Evolutionary conservation across 30 jellyfish, hydroid and myxozoan species (phyloP).

Genomic region (Turritopsis rubra): DNA sequence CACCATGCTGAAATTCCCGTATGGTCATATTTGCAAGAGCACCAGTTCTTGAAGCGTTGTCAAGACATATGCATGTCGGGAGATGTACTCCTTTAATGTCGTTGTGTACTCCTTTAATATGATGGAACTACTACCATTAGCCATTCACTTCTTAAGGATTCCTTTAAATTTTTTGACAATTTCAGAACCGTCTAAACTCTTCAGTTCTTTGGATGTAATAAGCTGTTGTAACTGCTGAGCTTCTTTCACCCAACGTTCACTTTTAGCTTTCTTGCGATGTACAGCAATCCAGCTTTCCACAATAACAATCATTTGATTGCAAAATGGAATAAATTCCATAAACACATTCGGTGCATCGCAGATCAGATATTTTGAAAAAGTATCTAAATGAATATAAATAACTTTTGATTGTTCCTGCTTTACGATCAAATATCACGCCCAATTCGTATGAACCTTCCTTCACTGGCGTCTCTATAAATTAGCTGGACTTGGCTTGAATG

Average conservation of each 20-base stretch:
- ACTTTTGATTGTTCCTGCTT: conserved; percentile 32
- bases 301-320: not conserved
- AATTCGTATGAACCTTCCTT: not conserved
- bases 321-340: not conserved
- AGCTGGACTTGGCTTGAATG: conserved; percentile 1
- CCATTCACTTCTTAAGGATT: not conserved
- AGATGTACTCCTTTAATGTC: conserved; percentile 3
- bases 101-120: not conserved
- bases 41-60: conserved; percentile 38
- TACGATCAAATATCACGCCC: conserved; percentile 1
- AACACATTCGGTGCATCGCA: not conserved
- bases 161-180: not conserved
- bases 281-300: conserved; percentile 4
- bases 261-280: not conserved
- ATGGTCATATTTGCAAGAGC: conserved; percentile 28
- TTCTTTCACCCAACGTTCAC: not conserved
- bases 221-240: conserved; percentile 23
- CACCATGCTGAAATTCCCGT: not conserved
- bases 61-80: conserved; percentile 3
- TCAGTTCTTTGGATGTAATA: not conserved
- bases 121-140: not conserved
- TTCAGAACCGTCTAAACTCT: not conserved
- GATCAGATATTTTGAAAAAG: conserved; percentile 9
- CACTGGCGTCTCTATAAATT: not conserved
- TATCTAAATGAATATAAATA: conserved; percentile 27